These are phyloP conservation scores for Gymnopithys bicolor DNA, from an alignment of 2,797 vertebrate species.

Conservation along the genomic window DNA sequence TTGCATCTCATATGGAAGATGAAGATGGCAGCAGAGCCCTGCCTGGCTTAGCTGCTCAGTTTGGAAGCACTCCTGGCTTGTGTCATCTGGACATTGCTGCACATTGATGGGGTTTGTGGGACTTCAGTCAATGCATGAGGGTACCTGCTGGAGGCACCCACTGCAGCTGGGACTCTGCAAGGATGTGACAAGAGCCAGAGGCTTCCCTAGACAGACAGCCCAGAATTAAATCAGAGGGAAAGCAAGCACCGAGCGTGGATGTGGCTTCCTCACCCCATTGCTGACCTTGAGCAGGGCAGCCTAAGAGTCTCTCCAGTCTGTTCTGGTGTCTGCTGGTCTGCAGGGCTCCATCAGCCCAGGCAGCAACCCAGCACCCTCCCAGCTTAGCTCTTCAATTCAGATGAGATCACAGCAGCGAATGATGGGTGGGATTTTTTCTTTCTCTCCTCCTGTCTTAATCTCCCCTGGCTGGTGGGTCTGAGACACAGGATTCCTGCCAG, in stretches of 20 bases:
- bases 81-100: fast-evolving
- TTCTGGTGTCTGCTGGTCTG: background rate
- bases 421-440: conserved; percentile 3
- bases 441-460: conserved; percentile 49
- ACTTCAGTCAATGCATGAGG: fast-evolving
- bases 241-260: fast-evolving
- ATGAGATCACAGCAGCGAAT: conserved; percentile 3
- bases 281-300: background rate
- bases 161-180: background rate
- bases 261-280: background rate
- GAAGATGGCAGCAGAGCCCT: background rate
- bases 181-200: conserved; percentile 5
- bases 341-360: conserved; percentile 17
- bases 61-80: fast-evolving
- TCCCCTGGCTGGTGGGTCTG: conserved; percentile 48
- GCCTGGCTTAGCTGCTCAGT: fast-evolving
- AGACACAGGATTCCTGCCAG: conserved; percentile 59
- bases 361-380: conserved; percentile 24
- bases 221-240: background rate
- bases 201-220: background rate
- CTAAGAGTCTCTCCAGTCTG: background rate
- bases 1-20: fast-evolving
- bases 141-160: background rate
- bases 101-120: fast-evolving
- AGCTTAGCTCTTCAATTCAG: conserved; percentile 13